Evolutionary conservation across 2,888 invertebrate genomes (phyloP), one percentile per base, ranked within the genome.

Genomic region (Galerucella nymphaeae): DNA sequence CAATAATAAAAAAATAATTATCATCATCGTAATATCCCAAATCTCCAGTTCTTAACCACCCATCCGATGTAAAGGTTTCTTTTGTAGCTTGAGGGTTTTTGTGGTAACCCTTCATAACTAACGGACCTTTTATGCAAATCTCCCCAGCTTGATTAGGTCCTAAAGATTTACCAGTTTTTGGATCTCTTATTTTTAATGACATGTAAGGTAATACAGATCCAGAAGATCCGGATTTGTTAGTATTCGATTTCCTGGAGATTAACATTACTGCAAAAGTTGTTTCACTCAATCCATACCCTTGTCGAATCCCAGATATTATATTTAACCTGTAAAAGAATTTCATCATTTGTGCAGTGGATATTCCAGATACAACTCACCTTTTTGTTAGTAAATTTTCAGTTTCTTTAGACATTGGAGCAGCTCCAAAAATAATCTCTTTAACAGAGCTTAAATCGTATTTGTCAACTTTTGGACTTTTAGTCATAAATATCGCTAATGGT

Each of bases 201-300:
- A 89, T 87, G 45, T 91, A 91, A 0, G 90, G 88, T 11, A 89
- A 88, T 1, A 93, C 88, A 6, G 86, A 87, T 10, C 93, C 93
- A 69, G 90, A 90, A 58, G 92, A 91, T 20, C 92, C 93, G 0
- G 88, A 86, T 81, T 90, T 90, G 4, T 48, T 16, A 20, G 76
- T 78, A 16, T 73, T 69, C 0, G 80, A 77, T 48, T 88, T 87
- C 3, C 85, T 83, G 9, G 85, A 73, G 1, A 87, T 5, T 1
- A 63, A 23, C 71, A 87, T 74, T 2, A 88, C 80, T 63, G 89
- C 88, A 81, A 93, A 88, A 5, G 93, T 93, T 45, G 91, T 89
- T 86, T 95, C 95, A 6, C 94, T 95, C 83, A 95, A 88, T 4
- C 95, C 95, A 83, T 94, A 95, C 1, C 92, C 93, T 86, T 94